Percentiles rank a stretch among this genome's conserved stretches.
Conservation (phyloP, 2,113 vertebrate species). For the Scatophagus argus region DNA sequence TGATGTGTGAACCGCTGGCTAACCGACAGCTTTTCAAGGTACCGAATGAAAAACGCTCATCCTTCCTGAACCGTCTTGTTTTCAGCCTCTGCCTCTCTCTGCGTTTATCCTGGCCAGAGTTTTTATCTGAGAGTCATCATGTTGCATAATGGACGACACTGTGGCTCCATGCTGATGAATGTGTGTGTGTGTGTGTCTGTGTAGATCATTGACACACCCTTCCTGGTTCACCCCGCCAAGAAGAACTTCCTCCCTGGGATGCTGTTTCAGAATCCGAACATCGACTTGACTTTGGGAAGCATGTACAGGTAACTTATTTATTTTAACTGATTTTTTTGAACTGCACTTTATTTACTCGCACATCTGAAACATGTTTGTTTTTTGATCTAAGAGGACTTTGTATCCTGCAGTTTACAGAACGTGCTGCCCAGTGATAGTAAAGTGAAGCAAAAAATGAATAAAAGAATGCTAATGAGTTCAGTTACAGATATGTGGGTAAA, state of each 20-base stretch:
- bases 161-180: constrained; percentile 25
- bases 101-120: constrained; percentile 2
- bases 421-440: not conserved
- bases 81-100: not conserved
- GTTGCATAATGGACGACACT: not conserved
- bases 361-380: not conserved
- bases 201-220: constrained; percentile 94
- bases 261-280: constrained; percentile 88
- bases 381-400: not conserved
- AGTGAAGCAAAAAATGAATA: no score
- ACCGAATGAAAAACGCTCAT: constrained; percentile 12
- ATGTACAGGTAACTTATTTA: constrained; percentile 79
- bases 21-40: constrained; percentile 92
- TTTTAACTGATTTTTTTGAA: not conserved
- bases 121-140: not conserved
- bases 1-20: constrained; percentile 94
- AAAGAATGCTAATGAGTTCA: not conserved
- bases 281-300: constrained; percentile 88
- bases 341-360: not conserved
- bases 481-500: not conserved
- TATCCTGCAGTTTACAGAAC: not conserved
- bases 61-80: not conserved
- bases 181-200: constrained; percentile 52
- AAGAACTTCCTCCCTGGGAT: constrained; percentile 91
- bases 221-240: constrained; percentile 89